These are phyloP conservation scores for Salvator merianae DNA, from an alignment of 2,113 vertebrate genomes.

Conservation along the genomic window DNA sequence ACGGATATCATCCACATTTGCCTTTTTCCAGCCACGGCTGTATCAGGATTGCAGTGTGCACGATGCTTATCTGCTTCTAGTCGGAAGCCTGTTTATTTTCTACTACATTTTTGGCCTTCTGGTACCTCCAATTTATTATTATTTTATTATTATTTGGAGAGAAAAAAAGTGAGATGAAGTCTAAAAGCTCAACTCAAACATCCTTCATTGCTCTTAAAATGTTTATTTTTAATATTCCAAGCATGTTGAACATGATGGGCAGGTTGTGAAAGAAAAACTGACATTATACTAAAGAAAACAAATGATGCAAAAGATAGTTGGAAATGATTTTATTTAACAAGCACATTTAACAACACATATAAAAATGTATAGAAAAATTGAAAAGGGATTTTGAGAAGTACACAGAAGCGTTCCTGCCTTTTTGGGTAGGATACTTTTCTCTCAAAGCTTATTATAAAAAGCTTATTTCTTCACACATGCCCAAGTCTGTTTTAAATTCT, in stretches of 20 bases:
- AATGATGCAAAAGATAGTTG: not conserved
- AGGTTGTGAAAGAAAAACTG: too few species aligned
- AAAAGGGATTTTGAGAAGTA: not conserved
- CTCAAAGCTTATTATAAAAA: not conserved
- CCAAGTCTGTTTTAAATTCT: not conserved
- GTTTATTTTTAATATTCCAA: not conserved
- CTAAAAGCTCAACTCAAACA: not conserved
- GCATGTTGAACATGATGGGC: not conserved
- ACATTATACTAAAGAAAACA: not conserved
- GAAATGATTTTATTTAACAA: slow-evolving; percentile 1
- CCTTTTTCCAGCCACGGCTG: too few species aligned
- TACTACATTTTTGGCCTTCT: too few species aligned
- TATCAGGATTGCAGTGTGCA: too few species aligned
- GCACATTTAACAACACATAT: not conserved
- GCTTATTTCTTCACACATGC: slow-evolving; percentile 13
- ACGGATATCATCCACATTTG: too few species aligned
- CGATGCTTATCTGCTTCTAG: too few species aligned
- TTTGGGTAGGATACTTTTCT: not conserved
- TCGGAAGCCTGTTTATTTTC: too few species aligned
- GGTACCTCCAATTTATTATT: too few species aligned
- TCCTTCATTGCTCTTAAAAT: not conserved
- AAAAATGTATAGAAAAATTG: not conserved
- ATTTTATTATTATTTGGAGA: too few species aligned
- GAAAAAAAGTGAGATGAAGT: not conserved
- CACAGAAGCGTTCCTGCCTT: not conserved